Evolutionary conservation across 2,888 invertebrate species (phyloP).

Genomic region (Coleophora flavipennella): DNA sequence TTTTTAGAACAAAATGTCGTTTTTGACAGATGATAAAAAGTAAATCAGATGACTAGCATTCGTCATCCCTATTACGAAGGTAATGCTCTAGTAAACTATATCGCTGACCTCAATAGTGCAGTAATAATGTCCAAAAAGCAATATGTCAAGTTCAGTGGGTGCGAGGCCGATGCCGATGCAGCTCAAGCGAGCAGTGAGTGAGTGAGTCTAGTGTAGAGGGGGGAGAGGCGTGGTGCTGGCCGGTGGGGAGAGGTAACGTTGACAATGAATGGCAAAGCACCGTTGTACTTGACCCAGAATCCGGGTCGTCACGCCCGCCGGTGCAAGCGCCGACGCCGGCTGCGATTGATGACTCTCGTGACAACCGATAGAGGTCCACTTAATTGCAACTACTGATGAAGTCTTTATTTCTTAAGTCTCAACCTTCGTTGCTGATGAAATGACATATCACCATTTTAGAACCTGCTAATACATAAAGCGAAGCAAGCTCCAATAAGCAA

Average conservation of each 20-base stretch:
- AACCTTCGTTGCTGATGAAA: too few species aligned
- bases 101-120: conserved; percentile 42
- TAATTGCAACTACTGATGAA: conserved; percentile 6
- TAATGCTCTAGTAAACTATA: conserved; percentile 2
- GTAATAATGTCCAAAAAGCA: conserved; percentile 48
- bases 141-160: conserved; percentile 65
- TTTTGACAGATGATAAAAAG: too few species aligned
- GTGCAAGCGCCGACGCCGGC: conserved; percentile 22
- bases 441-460: too few species aligned
- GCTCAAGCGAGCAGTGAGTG: conserved; percentile 20
- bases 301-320: conserved; percentile 48
- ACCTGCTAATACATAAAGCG: too few species aligned
- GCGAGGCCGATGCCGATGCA: conserved; percentile 46
- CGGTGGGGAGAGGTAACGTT: conserved; percentile 26
- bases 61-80: too few species aligned
- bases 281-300: conserved; percentile 71
- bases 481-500: too few species aligned
- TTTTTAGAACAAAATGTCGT: too few species aligned
- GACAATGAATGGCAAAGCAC: conserved; percentile 71
- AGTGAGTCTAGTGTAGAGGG: conserved; percentile 1
- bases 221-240: conserved; percentile 9
- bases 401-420: conserved; percentile 1
- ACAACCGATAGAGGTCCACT: conserved; percentile 19
- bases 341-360: conserved; percentile 49
- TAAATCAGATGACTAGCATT: too few species aligned